Evolutionary conservation across 2,888 invertebrate genomes (phyloP), one percentile per base, ranked within the genome.

Genomic region (Platerodrilus igneus): DNA sequence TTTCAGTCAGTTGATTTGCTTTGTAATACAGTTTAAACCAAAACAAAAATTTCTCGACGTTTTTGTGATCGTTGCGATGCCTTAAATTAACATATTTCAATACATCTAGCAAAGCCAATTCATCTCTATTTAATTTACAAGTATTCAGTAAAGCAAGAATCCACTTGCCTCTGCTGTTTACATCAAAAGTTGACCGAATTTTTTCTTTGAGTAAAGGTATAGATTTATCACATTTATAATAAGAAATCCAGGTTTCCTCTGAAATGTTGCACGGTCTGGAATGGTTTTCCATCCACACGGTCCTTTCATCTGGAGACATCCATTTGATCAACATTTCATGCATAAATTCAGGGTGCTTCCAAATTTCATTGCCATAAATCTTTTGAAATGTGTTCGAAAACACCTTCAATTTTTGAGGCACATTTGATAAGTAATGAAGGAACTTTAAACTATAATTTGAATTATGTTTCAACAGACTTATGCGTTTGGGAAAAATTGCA

Each of bases 101-200:
- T 7, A 45, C 40, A 4, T 37, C 33, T 3, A 16, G 8, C 9
- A 45, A 33, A n/a, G 33, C 37, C 4, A 8, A 5, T 5, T 17
- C n/a, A 26, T 45, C 40, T 1, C 28, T 26, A 14, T 45, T 45
- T n/a, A 45, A 17, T 14, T 34, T 20, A 14, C 45, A 45, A 0
- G 45, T 45, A 2, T 11, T 13, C 11, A 45, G 25, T 9, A 45
- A 37, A 18, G 11, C 11, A 4, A 3, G 13, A 3, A 37, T 11
- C n/a, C 40, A 15, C 4, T 20, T 14, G 13, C 8, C 37, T 6
- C 45, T 8, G 3, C 32, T 14, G 8, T 14, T 37, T 1, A 37
- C 18, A 17, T 21, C 28, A 4, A 37, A 41, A 2, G 37, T 17
- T 11, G 14, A 14, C 1, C 23, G 20, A 32, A 45, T 28, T 14